Percentiles rank a stretch among this genome's conserved stretches.
Conservation (phyloP, 2,888 invertebrate species). For the Drosophila longiperda region DNA sequence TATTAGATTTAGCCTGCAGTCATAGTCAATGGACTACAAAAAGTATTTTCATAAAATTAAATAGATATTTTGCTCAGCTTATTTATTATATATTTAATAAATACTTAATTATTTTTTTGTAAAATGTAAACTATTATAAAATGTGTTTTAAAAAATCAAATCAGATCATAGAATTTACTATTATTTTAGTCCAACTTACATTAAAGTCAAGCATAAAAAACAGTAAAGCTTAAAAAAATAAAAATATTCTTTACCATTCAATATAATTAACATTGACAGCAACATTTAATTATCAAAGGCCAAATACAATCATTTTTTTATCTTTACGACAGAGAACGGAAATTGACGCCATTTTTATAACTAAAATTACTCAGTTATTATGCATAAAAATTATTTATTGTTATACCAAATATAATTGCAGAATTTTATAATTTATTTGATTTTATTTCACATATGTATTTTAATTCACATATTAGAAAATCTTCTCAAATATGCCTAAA, state of each 20-base stretch:
- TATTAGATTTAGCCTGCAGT: neutral
- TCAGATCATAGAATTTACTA: no score
- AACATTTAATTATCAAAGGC: no score
- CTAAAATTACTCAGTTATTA: neutral
- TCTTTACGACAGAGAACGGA: neutral
- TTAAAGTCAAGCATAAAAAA: no score
- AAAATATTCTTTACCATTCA: no score
- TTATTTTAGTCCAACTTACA: no score
- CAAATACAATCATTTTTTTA: neutral
- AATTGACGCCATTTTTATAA: neutral
- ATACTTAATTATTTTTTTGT: no score
- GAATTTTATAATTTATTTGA: neutral
- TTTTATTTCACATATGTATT: neutral
- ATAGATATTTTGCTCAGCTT: neutral
- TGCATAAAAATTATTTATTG: neutral
- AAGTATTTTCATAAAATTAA: neutral
- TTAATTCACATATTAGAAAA: neutral
- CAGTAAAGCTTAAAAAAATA: no score
- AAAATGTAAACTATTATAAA: no score
- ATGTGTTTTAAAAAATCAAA: no score
- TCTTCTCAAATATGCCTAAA: neutral
- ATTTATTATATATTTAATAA: no score
- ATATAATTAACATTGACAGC: no score
- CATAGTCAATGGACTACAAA: neutral
- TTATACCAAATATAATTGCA: neutral